These are phyloP conservation scores for Hippocampus abdominalis DNA, from an alignment of 2,113 vertebrate genomes.

Conservation along the genomic window DNA sequence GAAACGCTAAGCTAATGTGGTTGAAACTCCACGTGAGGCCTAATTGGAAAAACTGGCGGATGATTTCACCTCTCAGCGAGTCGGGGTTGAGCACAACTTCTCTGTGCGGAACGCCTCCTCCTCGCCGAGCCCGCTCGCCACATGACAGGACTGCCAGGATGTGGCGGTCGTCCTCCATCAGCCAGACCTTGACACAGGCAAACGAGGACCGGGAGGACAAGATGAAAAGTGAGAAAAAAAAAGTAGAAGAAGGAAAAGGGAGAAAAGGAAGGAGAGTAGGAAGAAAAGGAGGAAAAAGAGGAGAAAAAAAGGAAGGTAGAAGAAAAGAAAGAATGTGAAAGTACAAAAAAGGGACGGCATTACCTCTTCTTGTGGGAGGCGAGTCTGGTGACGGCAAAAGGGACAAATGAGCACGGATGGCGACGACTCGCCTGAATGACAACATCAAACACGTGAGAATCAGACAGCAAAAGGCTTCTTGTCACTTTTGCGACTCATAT, in stretches of 20 bases:
- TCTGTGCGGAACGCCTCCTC: constrained; percentile 3
- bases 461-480: too few species aligned
- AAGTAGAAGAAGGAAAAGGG: not conserved
- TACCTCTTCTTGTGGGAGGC: constrained; percentile 70
- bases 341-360: not conserved
- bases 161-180: constrained; percentile 77
- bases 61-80: constrained; percentile 58
- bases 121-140: constrained; percentile 56
- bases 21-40: too few species aligned
- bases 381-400: constrained; percentile 83
- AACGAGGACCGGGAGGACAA: not conserved
- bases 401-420: constrained; percentile 78
- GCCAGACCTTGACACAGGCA: constrained; percentile 61
- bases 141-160: constrained; percentile 72
- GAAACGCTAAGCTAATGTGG: not conserved
- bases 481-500: too few species aligned
- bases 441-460: too few species aligned
- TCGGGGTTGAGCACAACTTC: constrained; percentile 81
- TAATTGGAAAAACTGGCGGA: not conserved
- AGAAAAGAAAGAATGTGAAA: not conserved
- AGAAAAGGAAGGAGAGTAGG: not conserved
- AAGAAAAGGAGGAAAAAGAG: not conserved
- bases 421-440: constrained; percentile 56
- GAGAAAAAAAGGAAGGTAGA: not conserved
- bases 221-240: too few species aligned